A percentile compares a stretch with the other conserved stretches of the same genome.
phyloP scores from a whole-genome alignment of 2,888 invertebrate genomes.

The Chrysolina americana region DNA sequence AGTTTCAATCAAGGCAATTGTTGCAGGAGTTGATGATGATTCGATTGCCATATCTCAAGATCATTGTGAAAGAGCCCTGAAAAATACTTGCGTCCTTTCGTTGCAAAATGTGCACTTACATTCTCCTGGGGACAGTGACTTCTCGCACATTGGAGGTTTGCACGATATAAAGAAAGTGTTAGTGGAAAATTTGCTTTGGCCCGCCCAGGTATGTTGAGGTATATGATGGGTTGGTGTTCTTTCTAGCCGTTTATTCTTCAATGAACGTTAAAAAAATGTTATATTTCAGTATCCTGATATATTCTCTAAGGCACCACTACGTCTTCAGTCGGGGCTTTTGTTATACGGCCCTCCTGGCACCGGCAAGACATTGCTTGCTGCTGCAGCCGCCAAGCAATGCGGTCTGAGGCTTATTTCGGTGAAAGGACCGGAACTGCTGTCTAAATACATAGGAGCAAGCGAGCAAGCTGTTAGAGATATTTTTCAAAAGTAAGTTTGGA shows the following conservation, averaged over 20 bases:
- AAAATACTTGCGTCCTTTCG: constrained; percentile 72
- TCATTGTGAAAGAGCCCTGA: constrained; percentile 71
- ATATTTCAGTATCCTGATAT: constrained; percentile 82
- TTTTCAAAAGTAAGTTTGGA: constrained; percentile 80
- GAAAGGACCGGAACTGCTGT: constrained; percentile 96
- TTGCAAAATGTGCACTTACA: constrained; percentile 74
- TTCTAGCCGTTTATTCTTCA: no score
- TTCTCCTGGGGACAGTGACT: constrained; percentile 72
- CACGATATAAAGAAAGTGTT: constrained; percentile 80
- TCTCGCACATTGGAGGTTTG: constrained; percentile 88
- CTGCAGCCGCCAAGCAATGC: constrained; percentile 82
- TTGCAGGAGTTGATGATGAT: constrained; percentile 33
- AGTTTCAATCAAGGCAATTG: no score
- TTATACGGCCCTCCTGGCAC: constrained; percentile 96
- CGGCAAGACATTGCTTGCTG: constrained; percentile 86
- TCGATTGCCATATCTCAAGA: constrained; percentile 50
- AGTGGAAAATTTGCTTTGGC: constrained; percentile 86
- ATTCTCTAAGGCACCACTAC: constrained; percentile 82
- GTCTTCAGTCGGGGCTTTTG: constrained; percentile 86
- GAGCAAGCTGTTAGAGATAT: constrained; percentile 95
- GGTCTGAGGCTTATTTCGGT: constrained; percentile 89
- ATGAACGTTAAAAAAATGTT: no score
- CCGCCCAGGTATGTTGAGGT: constrained; percentile 77
- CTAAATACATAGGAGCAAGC: constrained; percentile 98
- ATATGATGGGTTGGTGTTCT: no score